A percentile compares a stretch with the other conserved stretches of the same genome.
These are phyloP conservation scores for Rhynchophorus ferrugineus DNA, from an alignment of 1,140 invertebrate genomes.

Conservation along the genomic window DNA sequence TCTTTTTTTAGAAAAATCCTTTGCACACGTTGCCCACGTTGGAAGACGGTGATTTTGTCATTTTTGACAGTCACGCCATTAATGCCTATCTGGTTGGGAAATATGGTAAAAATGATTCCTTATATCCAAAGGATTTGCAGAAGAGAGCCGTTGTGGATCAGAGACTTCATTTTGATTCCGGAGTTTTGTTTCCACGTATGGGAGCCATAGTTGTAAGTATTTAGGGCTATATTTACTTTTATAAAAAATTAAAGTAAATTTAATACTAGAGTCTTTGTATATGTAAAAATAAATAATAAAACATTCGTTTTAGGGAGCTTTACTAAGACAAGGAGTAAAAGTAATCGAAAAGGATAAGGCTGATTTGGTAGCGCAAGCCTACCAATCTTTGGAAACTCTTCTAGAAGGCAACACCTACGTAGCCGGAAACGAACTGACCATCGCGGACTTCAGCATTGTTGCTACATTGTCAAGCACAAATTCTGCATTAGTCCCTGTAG, in stretches of 20 bases:
- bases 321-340: conserved; percentile 26
- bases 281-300: too few species aligned
- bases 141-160: conserved; percentile 48
- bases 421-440: conserved; percentile 42
- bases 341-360: conserved; percentile 30
- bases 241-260: not conserved
- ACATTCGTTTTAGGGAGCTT: conserved; percentile 14
- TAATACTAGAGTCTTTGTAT: too few species aligned
- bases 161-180: conserved; percentile 46
- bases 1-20: conserved; percentile 36
- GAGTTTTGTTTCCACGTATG: conserved; percentile 43
- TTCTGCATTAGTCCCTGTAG: conserved; percentile 30
- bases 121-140: conserved; percentile 52
- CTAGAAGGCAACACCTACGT: conserved; percentile 25
- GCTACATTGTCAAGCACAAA: conserved; percentile 35
- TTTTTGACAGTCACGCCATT: conserved; percentile 54
- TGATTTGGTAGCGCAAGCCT: conserved; percentile 21
- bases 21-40: conserved; percentile 61
- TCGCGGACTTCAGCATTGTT: conserved; percentile 43
- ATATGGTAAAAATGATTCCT: conserved; percentile 48
- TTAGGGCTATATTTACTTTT: not conserved
- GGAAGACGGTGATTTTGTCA: conserved; percentile 53
- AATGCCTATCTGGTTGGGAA: conserved; percentile 49
- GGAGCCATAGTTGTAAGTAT: conserved; percentile 33
- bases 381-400: conserved; percentile 22